Percentiles rank a stretch among this genome's conserved stretches.
phyloP scores from a whole-genome alignment of 2,797 vertebrate genomes.

The Corythornis leucogaster region DNA sequence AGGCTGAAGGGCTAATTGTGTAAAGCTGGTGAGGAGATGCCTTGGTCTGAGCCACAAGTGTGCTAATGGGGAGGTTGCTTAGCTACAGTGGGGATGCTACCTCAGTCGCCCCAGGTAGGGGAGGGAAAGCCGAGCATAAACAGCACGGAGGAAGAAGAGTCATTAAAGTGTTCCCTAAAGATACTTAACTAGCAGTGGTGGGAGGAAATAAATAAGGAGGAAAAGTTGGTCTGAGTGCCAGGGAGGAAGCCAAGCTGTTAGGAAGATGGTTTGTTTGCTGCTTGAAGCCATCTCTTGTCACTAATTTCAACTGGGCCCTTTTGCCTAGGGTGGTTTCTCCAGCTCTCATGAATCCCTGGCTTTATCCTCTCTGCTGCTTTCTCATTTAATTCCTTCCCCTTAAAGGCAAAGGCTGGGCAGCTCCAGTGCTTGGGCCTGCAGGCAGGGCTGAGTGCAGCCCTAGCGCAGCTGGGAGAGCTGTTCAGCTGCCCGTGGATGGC shows the following conservation, averaged over 20 bases:
- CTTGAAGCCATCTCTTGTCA: not conserved
- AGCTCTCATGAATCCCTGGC: not conserved
- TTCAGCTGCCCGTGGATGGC: not conserved
- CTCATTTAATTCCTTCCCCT: not conserved
- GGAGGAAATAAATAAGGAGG: slow-evolving; percentile 51
- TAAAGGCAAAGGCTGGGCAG: not conserved
- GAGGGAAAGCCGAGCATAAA: slow-evolving; percentile 14
- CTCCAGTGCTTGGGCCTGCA: not conserved
- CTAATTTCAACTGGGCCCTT: not conserved
- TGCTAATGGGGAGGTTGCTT: slow-evolving; percentile 60
- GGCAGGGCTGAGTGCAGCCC: fast-evolving
- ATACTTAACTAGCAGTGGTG: slow-evolving; percentile 25
- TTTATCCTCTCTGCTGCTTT: not conserved
- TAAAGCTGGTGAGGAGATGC: not conserved
- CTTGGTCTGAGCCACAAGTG: slow-evolving; percentile 2
- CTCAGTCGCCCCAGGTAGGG: slow-evolving; percentile 8
- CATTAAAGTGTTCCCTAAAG: slow-evolving; percentile 59
- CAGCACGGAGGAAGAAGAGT: slow-evolving; percentile 35
- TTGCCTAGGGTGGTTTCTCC: not conserved
- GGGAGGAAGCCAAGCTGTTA: slow-evolving; percentile 23
- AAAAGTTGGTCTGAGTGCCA: slow-evolving; percentile 26
- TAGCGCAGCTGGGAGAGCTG: fast-evolving
- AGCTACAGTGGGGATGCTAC: not conserved
- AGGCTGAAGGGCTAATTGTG: not conserved
- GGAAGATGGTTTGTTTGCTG: slow-evolving; percentile 8